Evolutionary conservation across 2,113 vertebrate genomes (phyloP), one percentile per base, ranked within the genome.

Genomic region (Amphilophus citrinellus): DNA sequence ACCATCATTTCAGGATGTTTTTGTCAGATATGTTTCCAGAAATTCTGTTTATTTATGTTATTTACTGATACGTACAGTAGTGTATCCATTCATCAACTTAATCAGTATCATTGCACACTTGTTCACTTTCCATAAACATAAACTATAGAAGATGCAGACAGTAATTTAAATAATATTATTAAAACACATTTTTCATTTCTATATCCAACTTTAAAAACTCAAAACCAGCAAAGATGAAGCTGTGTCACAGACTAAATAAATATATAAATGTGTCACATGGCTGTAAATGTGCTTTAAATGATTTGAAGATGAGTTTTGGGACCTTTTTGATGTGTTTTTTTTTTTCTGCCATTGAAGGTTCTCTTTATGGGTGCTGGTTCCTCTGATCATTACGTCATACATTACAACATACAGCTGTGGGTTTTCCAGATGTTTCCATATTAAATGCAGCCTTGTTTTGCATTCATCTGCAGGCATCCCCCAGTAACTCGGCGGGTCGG

Each of bases 401-500:
- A 35, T 35, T 35, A 35, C 35, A 35, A 7, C 35, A 35, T 14
- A 50, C 65, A 71, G 44, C 44, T 71, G 66, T 53, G 24, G 17
- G 2, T 61, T 39, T n/a, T 47, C 37, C 1, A 1, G 44, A 63
- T 22, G 61, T 20, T 65, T 17, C 39, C 18, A 32, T 42, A 71
- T 71, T 71, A 71, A 71, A 20, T 20, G 3, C 66, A 50, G 10
- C 50, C 9, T 58, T 60, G 42, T 56, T 10, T 37, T 50, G 32
- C 75, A 27, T 79, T 13, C 10, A 2, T 60, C n/a, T 10, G 2
- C 87, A 99, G 97, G 96, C 96, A 71, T 96, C 97, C 17, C 93
- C 97, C 90, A 95, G 96, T 80, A 97, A 96, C 92, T 96, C 97
- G 7, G 90, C 97, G 79, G 95, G 95, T 14, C 97, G 97, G 88